Conservation (phyloP, 2,888 invertebrate genomes). For the Fragum fragum region DNA sequence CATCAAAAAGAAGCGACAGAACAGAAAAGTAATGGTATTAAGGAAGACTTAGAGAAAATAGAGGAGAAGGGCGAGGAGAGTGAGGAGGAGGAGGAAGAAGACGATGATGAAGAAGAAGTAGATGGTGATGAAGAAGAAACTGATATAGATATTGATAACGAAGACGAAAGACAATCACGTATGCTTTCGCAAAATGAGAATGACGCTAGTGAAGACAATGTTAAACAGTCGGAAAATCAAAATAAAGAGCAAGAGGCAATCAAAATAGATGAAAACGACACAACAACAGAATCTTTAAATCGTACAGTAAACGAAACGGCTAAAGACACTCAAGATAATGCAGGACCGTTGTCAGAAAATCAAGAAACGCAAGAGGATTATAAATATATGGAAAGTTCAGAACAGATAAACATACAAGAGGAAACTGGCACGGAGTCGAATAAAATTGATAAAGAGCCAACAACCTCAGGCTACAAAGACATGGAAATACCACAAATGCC, state of each 20-base stretch:
- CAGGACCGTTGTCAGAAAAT: background rate
- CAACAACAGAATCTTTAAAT: background rate
- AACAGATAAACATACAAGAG: background rate
- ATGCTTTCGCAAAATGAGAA: background rate
- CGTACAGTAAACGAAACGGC: background rate
- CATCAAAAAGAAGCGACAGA: too few relatives aligned
- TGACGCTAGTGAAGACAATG: background rate
- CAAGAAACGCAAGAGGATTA: background rate
- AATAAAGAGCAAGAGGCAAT: background rate
- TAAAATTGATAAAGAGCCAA: background rate
- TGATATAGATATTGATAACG: constrained; percentile 23
- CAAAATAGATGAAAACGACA: background rate
- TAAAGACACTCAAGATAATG: background rate
- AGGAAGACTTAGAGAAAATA: background rate
- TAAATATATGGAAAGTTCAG: background rate
- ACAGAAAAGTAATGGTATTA: too few relatives aligned
- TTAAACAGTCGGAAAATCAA: background rate
- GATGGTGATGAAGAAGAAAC: constrained; percentile 17
- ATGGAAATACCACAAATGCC: background rate
- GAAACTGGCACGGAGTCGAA: background rate
- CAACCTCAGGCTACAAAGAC: background rate
- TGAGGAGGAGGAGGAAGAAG: background rate
- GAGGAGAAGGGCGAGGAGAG: background rate
- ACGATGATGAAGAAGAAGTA: background rate
- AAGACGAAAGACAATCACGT: background rate